Base-by-base conservation (phyloP, 92 coral and sea anemone genomes). In the Zoanthus sociatus region DNA sequence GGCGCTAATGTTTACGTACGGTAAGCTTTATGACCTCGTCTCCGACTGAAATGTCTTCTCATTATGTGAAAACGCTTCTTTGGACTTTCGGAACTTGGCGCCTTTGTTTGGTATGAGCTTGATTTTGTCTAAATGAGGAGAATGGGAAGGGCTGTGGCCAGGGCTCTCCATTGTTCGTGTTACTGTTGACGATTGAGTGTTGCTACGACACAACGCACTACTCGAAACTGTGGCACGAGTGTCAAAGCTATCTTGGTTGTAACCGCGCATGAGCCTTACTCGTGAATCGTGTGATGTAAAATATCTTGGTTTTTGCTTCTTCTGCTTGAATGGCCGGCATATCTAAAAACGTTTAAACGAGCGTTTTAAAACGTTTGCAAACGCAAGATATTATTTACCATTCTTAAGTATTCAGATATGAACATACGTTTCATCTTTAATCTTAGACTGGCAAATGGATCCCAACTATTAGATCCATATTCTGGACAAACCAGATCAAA, bases 131-230 rank as follows among this genome's bases (percentile, higher is more conserved):
- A 18, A 58, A 6, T 46, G 37, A 4, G 79, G 79, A 12, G 79
- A 79, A 9, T 26, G 73, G 0, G 54, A 79, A 30, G 72, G n/a
- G 54, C 73, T 79, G n/a, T 42, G 72, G 32, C 15, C 17, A 44
- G 55, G 47, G 10, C 72, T 33, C 0, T 44, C 73, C 14, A 72
- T 79, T 44, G 70, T 63, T 6, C 84, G 73, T 63, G 84, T 79
- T 32, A 61, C 44, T 6, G 55, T 42, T 13, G 84, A 17, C 1
- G 84, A 79, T 3, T 48, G 84, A 32, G 71, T 79, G 6, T 12
- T 12, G 37, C 72, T 55, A 31, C 84, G 84, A 79, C 42, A 60
- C 9, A 20, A n/a, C 53, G 73, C 84, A 79, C 84, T 79, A 37
- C 33, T 79, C 6, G 84, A 63, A 30, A 61, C 9, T 17, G 72